These are phyloP conservation scores for Ardeotis arabs DNA, from an alignment of 2,113 vertebrate genomes.

Conservation along the genomic window DNA sequence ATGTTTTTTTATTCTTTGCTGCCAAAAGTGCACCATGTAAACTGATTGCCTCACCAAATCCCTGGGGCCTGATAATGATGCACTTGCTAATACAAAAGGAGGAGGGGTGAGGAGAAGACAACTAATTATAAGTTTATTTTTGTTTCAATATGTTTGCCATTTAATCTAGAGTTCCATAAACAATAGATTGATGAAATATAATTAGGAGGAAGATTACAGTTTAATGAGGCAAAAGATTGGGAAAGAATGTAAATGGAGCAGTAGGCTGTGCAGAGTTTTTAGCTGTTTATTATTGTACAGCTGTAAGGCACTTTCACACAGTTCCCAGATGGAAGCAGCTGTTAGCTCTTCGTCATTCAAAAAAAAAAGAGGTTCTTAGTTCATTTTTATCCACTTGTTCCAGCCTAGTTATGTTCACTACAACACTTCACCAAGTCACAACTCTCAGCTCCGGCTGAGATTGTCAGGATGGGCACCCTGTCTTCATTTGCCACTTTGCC, in stretches of 20 bases:
- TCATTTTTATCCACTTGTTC: conserved; percentile 76
- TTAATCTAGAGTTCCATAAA: conserved; percentile 81
- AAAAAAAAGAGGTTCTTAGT: conserved; percentile 59
- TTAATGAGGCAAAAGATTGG: conserved; percentile 80
- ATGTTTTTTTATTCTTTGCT: conserved; percentile 62
- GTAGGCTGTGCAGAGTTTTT: conserved; percentile 58
- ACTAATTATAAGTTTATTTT: conserved; percentile 73
- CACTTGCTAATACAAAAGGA: conserved; percentile 66
- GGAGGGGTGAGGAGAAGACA: conserved; percentile 48
- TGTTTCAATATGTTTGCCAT: conserved; percentile 77
- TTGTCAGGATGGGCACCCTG: conserved; percentile 45
- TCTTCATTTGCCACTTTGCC: conserved; percentile 66
- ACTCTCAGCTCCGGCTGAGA: neutral
- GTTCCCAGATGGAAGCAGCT: conserved; percentile 80
- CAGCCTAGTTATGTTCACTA: conserved; percentile 51
- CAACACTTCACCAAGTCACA: conserved; percentile 55
- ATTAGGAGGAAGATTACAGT: conserved; percentile 77
- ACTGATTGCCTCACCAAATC: conserved; percentile 46
- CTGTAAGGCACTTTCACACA: conserved; percentile 74
- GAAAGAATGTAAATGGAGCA: conserved; percentile 76
- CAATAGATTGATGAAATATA: conserved; percentile 84
- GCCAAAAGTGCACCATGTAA: conserved; percentile 49
- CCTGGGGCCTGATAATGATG: conserved; percentile 40
- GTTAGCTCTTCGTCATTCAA: conserved; percentile 31
- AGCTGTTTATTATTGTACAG: conserved; percentile 83